Evolutionary conservation across 2,113 vertebrate species (phyloP), one percentile per base, ranked within the genome.

Genomic region (Ceyx cyanopectus): DNA sequence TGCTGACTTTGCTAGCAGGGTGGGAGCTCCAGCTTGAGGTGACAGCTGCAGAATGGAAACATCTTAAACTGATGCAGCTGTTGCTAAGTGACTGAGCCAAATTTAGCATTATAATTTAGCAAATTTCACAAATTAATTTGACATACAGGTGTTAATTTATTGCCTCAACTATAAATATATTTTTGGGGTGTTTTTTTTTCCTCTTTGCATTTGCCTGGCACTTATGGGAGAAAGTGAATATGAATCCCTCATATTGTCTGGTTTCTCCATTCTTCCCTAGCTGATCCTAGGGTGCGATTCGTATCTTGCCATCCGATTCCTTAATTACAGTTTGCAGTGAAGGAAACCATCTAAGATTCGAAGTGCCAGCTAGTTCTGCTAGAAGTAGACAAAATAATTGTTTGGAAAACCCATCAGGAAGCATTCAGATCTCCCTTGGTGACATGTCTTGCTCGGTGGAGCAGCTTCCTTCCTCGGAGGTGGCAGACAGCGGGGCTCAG

Each of bases 11-110:
- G 77, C 20, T 41, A 5, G 57, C 70, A 45, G 67, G 32, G 5
- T 66, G 58, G 66, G 54, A 91, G 72, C 43, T 77, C 27, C 79
- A 95, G 79, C 67, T 56, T 26, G 29, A 85, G 70, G 85, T 76
- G 73, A 60, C 67, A 73, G 91, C 89, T 95, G 91, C 62, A 22
- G 70, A 73, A 66, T 40, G 27, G 62, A 66, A 89, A 54, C 4
- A 2, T 66, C 72, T 89, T 74, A 66, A 91, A 74, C 75, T 73
- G 87, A 54, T 85, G 90, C 92, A 94, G 94, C 85, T 94, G 95
- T 94, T 94, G 92, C 93, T 91, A 94, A 95, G 92, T 85, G 93
- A 92, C 85, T 56, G 79, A 85, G 41, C 75, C 90, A 82, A 85
- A 92, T 80, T 87, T 90, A 89, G 68, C 51, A 76, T 87, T 89